These are phyloP conservation scores for Latrodectus hesperus DNA, from an alignment of 2,888 invertebrate species.

Conservation along the genomic window DNA sequence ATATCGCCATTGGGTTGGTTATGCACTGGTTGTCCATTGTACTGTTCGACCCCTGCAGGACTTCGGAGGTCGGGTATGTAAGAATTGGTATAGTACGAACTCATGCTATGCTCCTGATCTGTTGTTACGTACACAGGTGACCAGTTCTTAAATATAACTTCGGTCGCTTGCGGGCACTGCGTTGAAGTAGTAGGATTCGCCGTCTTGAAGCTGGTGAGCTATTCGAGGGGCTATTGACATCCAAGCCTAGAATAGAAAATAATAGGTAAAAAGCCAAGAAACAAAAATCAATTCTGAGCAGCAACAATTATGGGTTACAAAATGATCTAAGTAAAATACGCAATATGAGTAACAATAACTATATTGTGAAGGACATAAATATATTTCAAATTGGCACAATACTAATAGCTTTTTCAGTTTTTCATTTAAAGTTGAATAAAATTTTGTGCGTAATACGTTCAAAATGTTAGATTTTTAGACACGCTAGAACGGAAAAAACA, in stretches of 20 bases:
- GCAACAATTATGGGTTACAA: too few species aligned
- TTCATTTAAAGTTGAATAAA: too few species aligned
- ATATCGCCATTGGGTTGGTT: constrained; percentile 77
- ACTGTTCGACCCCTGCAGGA: constrained; percentile 85
- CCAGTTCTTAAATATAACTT: constrained; percentile 69
- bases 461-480: too few species aligned
- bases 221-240: constrained; percentile 53
- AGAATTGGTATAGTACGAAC: constrained; percentile 94
- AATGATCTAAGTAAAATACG: too few species aligned
- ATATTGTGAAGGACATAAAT: too few species aligned
- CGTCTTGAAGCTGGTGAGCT: constrained; percentile 60
- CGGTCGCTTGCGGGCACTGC: constrained; percentile 69
- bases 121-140: constrained; percentile 68
- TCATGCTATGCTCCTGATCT: constrained; percentile 79
- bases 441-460: too few species aligned
- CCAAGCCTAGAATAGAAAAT: constrained; percentile 48
- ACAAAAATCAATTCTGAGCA: too few species aligned
- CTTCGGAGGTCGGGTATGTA: constrained; percentile 93
- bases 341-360: too few species aligned
- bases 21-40: constrained; percentile 88
- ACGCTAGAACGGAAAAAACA: too few species aligned
- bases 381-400: too few species aligned
- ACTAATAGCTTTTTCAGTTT: too few species aligned
- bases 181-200: constrained; percentile 66
- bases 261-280: too few species aligned